Base-by-base conservation (phyloP, 2,888 invertebrate species). In the Epiperipatus broadwayi region DNA sequence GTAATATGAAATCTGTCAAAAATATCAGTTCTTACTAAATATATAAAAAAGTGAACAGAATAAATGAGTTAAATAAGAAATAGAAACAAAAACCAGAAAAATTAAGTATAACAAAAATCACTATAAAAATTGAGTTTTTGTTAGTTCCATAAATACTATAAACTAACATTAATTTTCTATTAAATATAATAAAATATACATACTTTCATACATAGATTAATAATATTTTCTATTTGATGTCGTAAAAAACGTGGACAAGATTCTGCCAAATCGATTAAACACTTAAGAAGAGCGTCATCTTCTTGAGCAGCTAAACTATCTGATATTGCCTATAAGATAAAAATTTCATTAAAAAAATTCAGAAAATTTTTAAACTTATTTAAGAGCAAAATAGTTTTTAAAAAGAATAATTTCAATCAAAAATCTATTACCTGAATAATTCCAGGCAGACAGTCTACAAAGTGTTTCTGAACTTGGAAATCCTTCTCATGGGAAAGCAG, bases 401-500 rank as follows among this genome's bases (percentile, higher is more conserved):
- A 32, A 29, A 34, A 27, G 15, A 21, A 28, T 5, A 14, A 33
- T 5, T 10, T 8, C 7, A 33, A 18, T 5, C 18, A 33, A 33
- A 16, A 7, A 20, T 19, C 12, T 15, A 43, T 33, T 45, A 61
- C 59, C 49, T 59, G 50, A 22, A 66, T 48, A 38, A 68, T 54
- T 5, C 52, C 52, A 4, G 80, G 75, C 44, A 95, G 63, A 34
- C 93, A 60, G 53, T 89, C 91, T 38, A 72, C 64, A 55, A 91
- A 87, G 53, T 83, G 78, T 57, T 80, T 83, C 50, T 84, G 74
- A 43, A 93, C 75, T 40, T 73, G 71, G n/a, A 75, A 70, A 55
- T 95, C 91, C 57, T 87, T 87, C 47, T 93, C 91, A 55, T 97
- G 87, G 27, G 81, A 72, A 45, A 84, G 66, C 43, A 95, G 76